Conservation (phyloP, 2,113 vertebrate genomes). For the Syngnathoides biaculeatus region DNA sequence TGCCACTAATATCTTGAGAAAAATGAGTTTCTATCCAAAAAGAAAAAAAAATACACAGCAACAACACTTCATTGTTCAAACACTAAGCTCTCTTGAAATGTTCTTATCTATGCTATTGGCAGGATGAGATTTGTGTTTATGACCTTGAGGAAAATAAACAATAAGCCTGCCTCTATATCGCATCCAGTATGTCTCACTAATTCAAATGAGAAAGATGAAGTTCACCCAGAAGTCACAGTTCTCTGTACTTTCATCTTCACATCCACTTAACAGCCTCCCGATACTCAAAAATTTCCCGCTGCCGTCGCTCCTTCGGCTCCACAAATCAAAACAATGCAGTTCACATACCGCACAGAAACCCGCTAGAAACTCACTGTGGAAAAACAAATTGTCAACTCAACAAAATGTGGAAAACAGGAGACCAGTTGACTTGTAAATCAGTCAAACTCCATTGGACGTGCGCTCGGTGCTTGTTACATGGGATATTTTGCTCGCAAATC, state of each 20-base stretch:
- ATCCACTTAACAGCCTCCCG: not conserved
- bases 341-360: not conserved
- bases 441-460: not conserved
- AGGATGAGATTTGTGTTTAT: not conserved
- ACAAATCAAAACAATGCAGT: not conserved
- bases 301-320: not conserved
- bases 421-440: not conserved
- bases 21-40: not conserved
- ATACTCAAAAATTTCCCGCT: not conserved
- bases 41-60: not conserved
- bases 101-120: not conserved
- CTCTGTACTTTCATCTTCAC: not conserved
- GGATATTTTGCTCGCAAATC: not conserved
- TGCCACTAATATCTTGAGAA: not conserved
- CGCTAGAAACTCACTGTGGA: not conserved
- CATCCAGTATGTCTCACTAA: not conserved
- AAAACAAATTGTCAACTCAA: not conserved
- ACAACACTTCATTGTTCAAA: not conserved
- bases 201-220: not conserved
- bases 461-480: not conserved
- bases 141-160: not conserved
- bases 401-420: not conserved
- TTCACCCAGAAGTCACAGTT: not conserved
- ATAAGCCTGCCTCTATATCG: not conserved
- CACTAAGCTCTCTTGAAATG: not conserved